Percentiles rank a stretch among this genome's conserved stretches.
phyloP scores from a whole-genome alignment of 2,797 vertebrate genomes.

The Gallinago stenura region DNA sequence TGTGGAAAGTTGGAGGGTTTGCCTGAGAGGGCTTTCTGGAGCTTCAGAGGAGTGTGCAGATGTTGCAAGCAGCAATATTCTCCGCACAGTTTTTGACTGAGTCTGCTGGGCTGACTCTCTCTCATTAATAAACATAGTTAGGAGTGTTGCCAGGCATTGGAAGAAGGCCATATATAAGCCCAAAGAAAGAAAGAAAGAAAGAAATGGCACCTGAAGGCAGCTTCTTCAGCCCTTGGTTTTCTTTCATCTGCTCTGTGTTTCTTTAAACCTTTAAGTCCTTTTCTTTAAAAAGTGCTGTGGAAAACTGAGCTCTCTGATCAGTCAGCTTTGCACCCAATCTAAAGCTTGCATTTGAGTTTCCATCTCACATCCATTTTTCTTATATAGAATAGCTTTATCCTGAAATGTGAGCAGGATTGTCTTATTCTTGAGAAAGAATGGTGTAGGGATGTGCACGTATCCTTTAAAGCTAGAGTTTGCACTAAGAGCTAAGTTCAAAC shows the following conservation, averaged over 20 bases:
- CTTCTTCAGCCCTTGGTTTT: background rate
- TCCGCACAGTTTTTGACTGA: background rate
- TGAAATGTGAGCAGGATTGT: background rate
- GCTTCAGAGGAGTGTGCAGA: background rate
- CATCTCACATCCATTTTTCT: background rate
- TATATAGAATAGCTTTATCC: background rate
- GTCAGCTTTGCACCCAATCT: background rate
- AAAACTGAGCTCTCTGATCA: background rate
- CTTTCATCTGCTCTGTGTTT: background rate
- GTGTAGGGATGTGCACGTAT: background rate
- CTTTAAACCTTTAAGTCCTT: background rate
- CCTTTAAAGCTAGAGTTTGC: background rate
- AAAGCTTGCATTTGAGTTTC: background rate
- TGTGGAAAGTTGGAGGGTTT: rapidly evolving
- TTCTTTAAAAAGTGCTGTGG: background rate
- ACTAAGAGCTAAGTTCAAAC: background rate
- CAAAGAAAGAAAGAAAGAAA: background rate
- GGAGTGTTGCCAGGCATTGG: background rate
- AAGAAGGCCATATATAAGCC: background rate
- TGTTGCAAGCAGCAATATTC: background rate
- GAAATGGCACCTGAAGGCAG: background rate
- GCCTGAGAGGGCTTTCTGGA: background rate
- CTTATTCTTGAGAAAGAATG: background rate
- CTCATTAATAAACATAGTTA: background rate
- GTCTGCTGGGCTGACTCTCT: background rate